Base-by-base conservation (phyloP, 2,797 vertebrate genomes). In the Sardinella longiceps region DNA sequence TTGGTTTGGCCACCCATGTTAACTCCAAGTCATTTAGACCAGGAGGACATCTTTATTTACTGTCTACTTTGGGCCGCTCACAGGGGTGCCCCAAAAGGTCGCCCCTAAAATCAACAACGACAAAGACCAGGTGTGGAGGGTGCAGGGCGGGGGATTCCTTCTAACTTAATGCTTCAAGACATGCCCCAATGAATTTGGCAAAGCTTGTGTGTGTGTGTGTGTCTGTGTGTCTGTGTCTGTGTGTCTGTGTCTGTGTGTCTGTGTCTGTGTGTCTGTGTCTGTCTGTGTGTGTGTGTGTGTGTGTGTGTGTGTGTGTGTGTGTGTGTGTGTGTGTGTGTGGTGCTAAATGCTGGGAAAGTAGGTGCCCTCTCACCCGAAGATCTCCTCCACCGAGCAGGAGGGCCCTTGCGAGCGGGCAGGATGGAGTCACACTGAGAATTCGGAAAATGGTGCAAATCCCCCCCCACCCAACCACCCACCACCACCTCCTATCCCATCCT, bases 391-490 rank as follows among this genome's bases (percentile, higher is more conserved):
- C 83, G 81, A 85, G 74, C 82, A 37, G 25, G 70, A 43, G 82
- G 80, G 74, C 74, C 60, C 81, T 48, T 86, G 48, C 46, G 28
- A 86, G 80, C 45, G 74, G 74, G 63, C 88, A 89, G 90, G 87
- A 88, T 85, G 86, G 82, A 70, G 81, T 84, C 84, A 25, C 86
- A 84, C 85, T 46, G 85, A 86, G 84, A 85, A 80, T 86, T 82
- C 33, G 82, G 81, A 86, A 84, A 56, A 83, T 11, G 82, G 43
- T 39, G 20, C 70, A n/a, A 74, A 74, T 81, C 51, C 70, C n/a
- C 56, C 56, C 5, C 14, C 56, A 60, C n/a, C 2, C 46, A 81
- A 81, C 82, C 83, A 85, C 82, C 84, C 82, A 45, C 80, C 83
- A 60, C 51, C 82, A 20, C 83, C 30, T 70, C 82, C 51, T 84